A percentile compares a stretch with the other conserved stretches of the same genome.
Evolutionary conservation across 2,888 invertebrate genomes (phyloP).

Genomic region (Drosophila maculinotata): DNA sequence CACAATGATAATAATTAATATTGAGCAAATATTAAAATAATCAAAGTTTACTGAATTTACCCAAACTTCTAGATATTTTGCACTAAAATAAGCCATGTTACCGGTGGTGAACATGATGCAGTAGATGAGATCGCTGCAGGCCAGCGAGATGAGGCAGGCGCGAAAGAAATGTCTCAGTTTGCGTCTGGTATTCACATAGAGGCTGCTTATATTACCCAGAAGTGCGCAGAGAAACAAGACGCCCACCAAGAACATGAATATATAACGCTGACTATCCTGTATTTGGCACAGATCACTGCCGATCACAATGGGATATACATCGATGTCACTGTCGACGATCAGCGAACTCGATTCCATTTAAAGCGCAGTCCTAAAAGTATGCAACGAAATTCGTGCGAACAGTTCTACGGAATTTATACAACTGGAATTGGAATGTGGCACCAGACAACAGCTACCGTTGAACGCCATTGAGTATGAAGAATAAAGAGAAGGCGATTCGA

Average conservation of each 20-base stretch:
- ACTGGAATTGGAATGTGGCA: constrained; percentile 36
- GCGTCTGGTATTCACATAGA: constrained; percentile 81
- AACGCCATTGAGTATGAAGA: too few species aligned
- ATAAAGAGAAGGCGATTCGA: too few species aligned
- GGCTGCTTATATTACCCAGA: constrained; percentile 72
- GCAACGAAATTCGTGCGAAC: constrained; percentile 30
- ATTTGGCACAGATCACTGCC: constrained; percentile 63
- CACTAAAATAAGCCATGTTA: constrained; percentile 78
- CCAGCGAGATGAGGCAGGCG: constrained; percentile 85
- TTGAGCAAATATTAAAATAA: neutral
- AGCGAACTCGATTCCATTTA: constrained; percentile 52
- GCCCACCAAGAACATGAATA: constrained; percentile 57
- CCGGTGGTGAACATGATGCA: constrained; percentile 69
- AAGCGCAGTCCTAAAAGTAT: constrained; percentile 52
- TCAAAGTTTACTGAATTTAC: constrained; percentile 59
- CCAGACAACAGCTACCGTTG: constrained; percentile 32
- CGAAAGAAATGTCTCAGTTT: constrained; percentile 86
- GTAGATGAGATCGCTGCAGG: constrained; percentile 85
- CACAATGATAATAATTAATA: neutral
- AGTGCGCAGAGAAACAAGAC: constrained; percentile 63
- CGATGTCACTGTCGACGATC: constrained; percentile 1
- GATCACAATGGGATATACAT: constrained; percentile 49
- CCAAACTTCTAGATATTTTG: constrained; percentile 79
- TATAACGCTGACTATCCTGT: constrained; percentile 34
- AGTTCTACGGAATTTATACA: constrained; percentile 3